Evolutionary conservation across 37 sponge, comb jelly and placozoan species (phyloP).

Genomic region (Halichondria panicea): DNA sequence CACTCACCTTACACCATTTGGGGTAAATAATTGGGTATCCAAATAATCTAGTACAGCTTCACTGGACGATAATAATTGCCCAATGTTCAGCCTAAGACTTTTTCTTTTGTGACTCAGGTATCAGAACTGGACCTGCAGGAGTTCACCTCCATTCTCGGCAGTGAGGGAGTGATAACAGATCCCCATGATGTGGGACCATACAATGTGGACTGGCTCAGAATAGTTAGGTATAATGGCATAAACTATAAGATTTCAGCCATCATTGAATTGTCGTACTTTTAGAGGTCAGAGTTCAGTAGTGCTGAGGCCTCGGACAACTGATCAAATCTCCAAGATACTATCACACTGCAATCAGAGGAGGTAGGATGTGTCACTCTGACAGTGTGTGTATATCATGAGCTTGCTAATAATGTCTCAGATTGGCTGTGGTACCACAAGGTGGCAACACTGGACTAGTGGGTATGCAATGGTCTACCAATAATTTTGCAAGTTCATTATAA

Average conservation of each 20-base stretch:
- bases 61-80: too few species aligned
- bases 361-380: conserved; percentile 7
- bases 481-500: neutral
- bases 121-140: conserved; percentile 56
- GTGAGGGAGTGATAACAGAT: conserved; percentile 52
- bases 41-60: too few species aligned
- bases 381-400: neutral
- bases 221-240: conserved; percentile 18
- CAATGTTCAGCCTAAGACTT: too few species aligned
- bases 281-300: conserved; percentile 85
- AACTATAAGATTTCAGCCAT: neutral
- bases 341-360: conserved; percentile 81
- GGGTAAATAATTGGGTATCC: too few species aligned
- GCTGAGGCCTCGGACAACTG: conserved; percentile 78
- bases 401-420: conserved; percentile 5
- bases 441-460: conserved; percentile 99
- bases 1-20: too few species aligned
- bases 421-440: conserved; percentile 97
- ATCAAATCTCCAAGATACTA: conserved; percentile 80
- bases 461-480: neutral
- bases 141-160: conserved; percentile 60
- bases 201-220: conserved; percentile 88
- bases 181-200: conserved; percentile 67
- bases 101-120: conserved; percentile 17
- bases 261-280: neutral